Evolutionary conservation across 2,888 invertebrate genomes (phyloP).

Genomic region (Heliconius sara): DNA sequence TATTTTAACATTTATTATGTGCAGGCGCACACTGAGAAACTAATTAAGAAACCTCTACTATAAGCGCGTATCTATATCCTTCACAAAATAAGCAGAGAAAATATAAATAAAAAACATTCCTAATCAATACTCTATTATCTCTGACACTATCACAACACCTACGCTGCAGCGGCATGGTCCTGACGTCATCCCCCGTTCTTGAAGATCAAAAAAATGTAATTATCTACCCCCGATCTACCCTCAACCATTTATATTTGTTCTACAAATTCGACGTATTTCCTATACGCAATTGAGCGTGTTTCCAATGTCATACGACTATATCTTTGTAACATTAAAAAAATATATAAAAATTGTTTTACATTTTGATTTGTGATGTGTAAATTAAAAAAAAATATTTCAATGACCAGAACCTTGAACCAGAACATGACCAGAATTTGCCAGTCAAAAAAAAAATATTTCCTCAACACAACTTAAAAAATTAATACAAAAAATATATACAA

Average conservation of each 20-base stretch:
- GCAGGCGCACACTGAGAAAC: no score
- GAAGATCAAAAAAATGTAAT: conserved; percentile 83
- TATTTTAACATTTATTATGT: no score
- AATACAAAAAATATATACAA: neutral
- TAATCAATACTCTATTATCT: conserved; percentile 61
- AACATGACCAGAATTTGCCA: neutral
- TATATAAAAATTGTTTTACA: no score
- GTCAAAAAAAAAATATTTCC: neutral
- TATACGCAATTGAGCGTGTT: conserved; percentile 70
- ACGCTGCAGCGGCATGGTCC: conserved; percentile 61
- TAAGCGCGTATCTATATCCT: no score
- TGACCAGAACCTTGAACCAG: neutral
- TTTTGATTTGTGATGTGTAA: no score
- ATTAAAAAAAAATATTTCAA: neutral
- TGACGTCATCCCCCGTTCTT: conserved; percentile 73
- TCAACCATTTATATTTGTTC: conserved; percentile 83
- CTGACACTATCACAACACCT: conserved; percentile 77
- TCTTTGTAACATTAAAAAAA: no score
- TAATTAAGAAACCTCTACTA: no score
- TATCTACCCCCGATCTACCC: conserved; percentile 84
- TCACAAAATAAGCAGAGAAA: neutral
- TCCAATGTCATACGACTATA: conserved; percentile 56
- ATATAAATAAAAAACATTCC: neutral
- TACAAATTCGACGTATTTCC: conserved; percentile 82
- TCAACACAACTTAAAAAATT: neutral